A percentile compares a stretch with the other conserved stretches of the same genome.
phyloP scores from a whole-genome alignment of 2,113 vertebrate species.

The Thamnaconus septentrionalis region DNA sequence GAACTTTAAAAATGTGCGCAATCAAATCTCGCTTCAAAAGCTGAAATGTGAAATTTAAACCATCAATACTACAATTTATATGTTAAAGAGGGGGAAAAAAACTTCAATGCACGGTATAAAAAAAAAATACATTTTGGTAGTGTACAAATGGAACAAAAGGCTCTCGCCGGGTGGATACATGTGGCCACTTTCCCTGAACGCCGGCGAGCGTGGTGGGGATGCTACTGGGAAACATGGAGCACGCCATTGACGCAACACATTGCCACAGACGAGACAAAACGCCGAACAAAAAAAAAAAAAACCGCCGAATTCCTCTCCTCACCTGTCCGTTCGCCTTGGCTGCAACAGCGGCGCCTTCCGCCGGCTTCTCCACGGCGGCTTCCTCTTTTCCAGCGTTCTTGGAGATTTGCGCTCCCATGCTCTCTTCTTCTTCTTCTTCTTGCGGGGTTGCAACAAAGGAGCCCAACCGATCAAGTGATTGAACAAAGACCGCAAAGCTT shows the following conservation, averaged over 20 bases:
- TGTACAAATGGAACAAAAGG: not conserved
- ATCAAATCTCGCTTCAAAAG: too few relatives aligned
- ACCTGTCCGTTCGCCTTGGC: conserved; percentile 96
- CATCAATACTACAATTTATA: too few relatives aligned
- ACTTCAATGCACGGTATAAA: too few relatives aligned
- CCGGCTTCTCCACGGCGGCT: conserved; percentile 85
- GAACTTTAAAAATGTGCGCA: not conserved
- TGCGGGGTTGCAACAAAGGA: conserved; percentile 88
- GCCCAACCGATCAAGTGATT: conserved; percentile 90
- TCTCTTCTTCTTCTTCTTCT: conserved; percentile 79
- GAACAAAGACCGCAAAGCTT: conserved; percentile 92
- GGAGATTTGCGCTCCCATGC: conserved; percentile 98
- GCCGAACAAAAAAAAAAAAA: conserved; percentile 1
- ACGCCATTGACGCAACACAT: conserved; percentile 67
- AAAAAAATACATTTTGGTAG: too few relatives aligned
- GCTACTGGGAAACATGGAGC: conserved; percentile 54
- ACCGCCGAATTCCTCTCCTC: conserved; percentile 2
- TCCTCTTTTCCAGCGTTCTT: conserved; percentile 96
- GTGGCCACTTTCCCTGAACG: conserved; percentile 71
- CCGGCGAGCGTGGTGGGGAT: conserved; percentile 66
- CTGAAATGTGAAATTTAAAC: too few relatives aligned
- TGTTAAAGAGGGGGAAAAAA: not conserved
- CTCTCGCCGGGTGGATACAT: conserved; percentile 35
- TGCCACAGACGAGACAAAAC: conserved; percentile 36
- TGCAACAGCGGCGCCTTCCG: conserved; percentile 87